A percentile compares a stretch with the other conserved stretches of the same genome.
Conservation (phyloP, 2,113 vertebrate genomes). For the Cricetomys ansorgei region DNA sequence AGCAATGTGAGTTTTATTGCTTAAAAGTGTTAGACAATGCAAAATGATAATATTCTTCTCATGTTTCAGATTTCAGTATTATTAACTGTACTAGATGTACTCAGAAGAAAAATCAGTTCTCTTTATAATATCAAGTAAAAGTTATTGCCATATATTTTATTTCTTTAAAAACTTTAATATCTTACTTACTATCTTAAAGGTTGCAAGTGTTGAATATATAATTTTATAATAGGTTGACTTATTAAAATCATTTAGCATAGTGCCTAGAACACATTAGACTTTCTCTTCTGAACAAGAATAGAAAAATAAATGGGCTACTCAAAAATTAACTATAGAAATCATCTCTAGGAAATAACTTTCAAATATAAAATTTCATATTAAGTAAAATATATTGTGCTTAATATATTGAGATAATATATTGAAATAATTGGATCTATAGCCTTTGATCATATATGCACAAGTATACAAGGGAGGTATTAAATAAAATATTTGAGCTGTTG, state of each 20-base stretch:
- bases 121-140: slow-evolving; percentile 53
- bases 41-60: slow-evolving; percentile 56
- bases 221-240: slow-evolving; percentile 52
- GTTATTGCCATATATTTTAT: slow-evolving; percentile 56
- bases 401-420: no score
- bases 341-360: slow-evolving; percentile 15
- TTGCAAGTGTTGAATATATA: slow-evolving; percentile 56
- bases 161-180: slow-evolving; percentile 59
- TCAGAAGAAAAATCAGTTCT: slow-evolving; percentile 61
- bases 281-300: background rate
- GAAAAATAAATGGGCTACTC: slow-evolving; percentile 31
- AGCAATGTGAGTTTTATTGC: slow-evolving; percentile 41
- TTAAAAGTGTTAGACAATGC: slow-evolving; percentile 52
- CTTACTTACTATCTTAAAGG: slow-evolving; percentile 60
- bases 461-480: background rate
- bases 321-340: slow-evolving; percentile 36
- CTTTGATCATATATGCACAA: background rate
- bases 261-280: slow-evolving; percentile 1
- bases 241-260: slow-evolving; percentile 29
- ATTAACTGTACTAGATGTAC: slow-evolving; percentile 23
- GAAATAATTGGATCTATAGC: no score
- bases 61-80: slow-evolving; percentile 53
- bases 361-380: slow-evolving; percentile 52
- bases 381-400: background rate
- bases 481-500: background rate